These are phyloP conservation scores for Antennarius maculatus DNA, from an alignment of 2,797 vertebrate species.

Conservation along the genomic window DNA sequence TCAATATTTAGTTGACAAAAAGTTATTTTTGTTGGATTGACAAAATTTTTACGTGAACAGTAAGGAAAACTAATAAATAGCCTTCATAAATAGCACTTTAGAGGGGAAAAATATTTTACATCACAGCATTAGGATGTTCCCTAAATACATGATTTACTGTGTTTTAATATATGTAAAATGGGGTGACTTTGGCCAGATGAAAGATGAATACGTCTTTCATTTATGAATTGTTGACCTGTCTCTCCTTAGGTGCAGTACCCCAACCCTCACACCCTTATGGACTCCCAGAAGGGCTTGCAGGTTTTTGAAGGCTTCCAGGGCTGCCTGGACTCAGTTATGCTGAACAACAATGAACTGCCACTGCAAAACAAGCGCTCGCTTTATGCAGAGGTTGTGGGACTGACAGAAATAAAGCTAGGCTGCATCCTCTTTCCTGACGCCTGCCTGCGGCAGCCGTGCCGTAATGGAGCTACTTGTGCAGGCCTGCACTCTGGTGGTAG, in stretches of 20 bases:
- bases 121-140: too few relatives aligned
- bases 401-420: slow-evolving; percentile 93
- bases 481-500: slow-evolving; percentile 92
- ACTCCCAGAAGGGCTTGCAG: slow-evolving; percentile 83
- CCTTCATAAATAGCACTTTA: too few relatives aligned
- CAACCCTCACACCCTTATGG: slow-evolving; percentile 83
- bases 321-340: slow-evolving; percentile 91
- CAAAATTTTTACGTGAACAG: too few relatives aligned
- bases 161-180: neutral
- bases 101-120: neutral
- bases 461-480: slow-evolving; percentile 89
- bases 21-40: too few relatives aligned
- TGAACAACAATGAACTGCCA: slow-evolving; percentile 92
- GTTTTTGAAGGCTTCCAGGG: slow-evolving; percentile 93
- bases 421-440: slow-evolving; percentile 93
- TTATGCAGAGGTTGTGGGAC: slow-evolving; percentile 93
- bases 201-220: neutral
- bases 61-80: too few relatives aligned
- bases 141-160: neutral
- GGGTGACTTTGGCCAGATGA: too few relatives aligned
- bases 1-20: too few relatives aligned
- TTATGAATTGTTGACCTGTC: neutral
- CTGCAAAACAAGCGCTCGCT: slow-evolving; percentile 94
- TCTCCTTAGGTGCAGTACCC: slow-evolving; percentile 84
- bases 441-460: slow-evolving; percentile 90